Conservation (phyloP, 2,888 invertebrate genomes). For the Aquatica leii region DNA sequence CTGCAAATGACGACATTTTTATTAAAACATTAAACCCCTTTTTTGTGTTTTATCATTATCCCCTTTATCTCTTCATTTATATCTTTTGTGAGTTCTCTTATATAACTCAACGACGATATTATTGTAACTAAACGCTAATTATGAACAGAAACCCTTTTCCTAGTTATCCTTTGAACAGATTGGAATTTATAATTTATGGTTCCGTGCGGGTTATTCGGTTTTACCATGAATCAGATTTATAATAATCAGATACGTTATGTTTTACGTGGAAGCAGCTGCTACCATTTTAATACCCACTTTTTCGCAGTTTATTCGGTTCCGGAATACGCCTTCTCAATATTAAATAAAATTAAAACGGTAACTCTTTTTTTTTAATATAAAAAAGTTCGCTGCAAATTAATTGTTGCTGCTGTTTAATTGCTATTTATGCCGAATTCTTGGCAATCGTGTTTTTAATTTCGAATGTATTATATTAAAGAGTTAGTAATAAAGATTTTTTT, state of each 20-base stretch:
- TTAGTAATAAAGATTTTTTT: too few species aligned
- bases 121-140: slow-evolving; percentile 34
- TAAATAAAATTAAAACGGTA: too few species aligned
- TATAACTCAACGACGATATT: slow-evolving; percentile 26
- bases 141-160: slow-evolving; percentile 25
- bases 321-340: not conserved
- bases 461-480: too few species aligned
- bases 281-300: not conserved
- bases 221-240: slow-evolving; percentile 27
- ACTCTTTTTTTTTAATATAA: too few species aligned
- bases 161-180: slow-evolving; percentile 31
- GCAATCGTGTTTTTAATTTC: too few species aligned
- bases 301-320: not conserved
- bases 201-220: slow-evolving; percentile 30
- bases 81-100: slow-evolving; percentile 22
- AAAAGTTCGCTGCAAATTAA: too few species aligned
- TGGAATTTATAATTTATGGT: slow-evolving; percentile 36
- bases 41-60: slow-evolving; percentile 31
- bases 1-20: slow-evolving; percentile 27
- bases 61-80: slow-evolving; percentile 35
- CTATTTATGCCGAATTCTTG: too few species aligned
- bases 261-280: slow-evolving; percentile 20
- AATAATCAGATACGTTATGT: slow-evolving; percentile 30
- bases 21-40: slow-evolving; percentile 30
- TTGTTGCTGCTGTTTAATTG: too few species aligned